These are phyloP conservation scores for Trichopria drosophilae DNA, from an alignment of 2,888 invertebrate genomes.

Conservation along the genomic window DNA sequence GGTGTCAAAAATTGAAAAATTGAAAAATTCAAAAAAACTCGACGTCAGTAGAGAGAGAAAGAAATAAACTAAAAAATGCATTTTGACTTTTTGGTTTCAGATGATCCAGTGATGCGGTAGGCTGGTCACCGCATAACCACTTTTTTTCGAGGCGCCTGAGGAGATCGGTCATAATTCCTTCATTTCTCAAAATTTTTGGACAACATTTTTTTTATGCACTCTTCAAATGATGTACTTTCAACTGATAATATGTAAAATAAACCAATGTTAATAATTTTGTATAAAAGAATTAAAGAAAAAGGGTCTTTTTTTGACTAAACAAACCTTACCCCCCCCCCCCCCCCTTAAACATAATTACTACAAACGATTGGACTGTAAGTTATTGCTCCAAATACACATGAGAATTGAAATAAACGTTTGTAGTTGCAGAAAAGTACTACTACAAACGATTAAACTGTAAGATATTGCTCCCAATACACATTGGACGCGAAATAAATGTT, in stretches of 20 bases:
- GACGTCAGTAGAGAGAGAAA: constrained; percentile 30
- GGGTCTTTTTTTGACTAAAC: constrained; percentile 12
- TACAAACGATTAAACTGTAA: too few species aligned
- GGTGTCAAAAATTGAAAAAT: constrained; percentile 22
- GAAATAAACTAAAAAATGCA: constrained; percentile 28
- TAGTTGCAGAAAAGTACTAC: too few species aligned
- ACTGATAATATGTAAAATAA: constrained; percentile 7
- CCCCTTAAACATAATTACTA: too few species aligned
- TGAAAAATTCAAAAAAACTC: constrained; percentile 28
- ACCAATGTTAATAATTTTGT: constrained; percentile 4
- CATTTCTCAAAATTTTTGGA: constrained; percentile 13
- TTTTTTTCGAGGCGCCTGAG: constrained; percentile 19
- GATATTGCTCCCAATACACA: too few species aligned
- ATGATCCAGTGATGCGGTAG: constrained; percentile 29
- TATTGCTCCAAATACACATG: too few species aligned
- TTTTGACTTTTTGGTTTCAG: constrained; percentile 34
- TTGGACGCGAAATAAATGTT: too few species aligned
- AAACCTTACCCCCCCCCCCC: constrained; percentile 5
- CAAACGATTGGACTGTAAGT: too few species aligned
- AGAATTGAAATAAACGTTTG: too few species aligned
- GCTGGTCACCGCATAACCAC: constrained; percentile 17
- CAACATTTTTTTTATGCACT: constrained; percentile 9
- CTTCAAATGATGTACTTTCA: constrained; percentile 4
- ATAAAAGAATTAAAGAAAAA: constrained; percentile 17
- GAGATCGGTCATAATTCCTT: constrained; percentile 5